A percentile compares a stretch with the other conserved stretches of the same genome.
phyloP scores from a whole-genome alignment of 92 coral and sea anemone species.

The Actinostola sp. region DNA sequence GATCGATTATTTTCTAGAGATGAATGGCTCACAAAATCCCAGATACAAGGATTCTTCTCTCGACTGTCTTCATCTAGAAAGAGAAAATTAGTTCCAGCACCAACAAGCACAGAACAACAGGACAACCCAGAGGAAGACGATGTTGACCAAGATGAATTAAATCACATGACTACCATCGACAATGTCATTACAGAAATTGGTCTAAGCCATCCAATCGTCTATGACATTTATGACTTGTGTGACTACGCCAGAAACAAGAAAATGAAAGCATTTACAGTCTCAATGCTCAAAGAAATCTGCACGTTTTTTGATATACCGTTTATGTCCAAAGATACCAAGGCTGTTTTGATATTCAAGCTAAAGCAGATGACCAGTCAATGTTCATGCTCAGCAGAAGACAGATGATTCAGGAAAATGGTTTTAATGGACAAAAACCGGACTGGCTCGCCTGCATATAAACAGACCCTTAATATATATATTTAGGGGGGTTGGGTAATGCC shows the following conservation, averaged over 20 bases:
- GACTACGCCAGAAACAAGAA: slow-evolving; percentile 10
- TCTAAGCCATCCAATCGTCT: slow-evolving; percentile 43
- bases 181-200: slow-evolving; percentile 31
- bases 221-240: slow-evolving; percentile 58
- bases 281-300: background rate
- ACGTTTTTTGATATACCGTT: background rate
- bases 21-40: slow-evolving; percentile 49
- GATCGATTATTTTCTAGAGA: slow-evolving; percentile 26
- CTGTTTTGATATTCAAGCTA: too few relatives aligned
- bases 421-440: too few relatives aligned
- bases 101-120: background rate
- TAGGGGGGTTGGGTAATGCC: too few relatives aligned
- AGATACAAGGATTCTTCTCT: slow-evolving; percentile 49
- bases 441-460: too few relatives aligned
- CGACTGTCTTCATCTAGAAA: slow-evolving; percentile 44
- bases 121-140: slow-evolving; percentile 12
- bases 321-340: background rate
- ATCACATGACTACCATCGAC: slow-evolving; percentile 2
- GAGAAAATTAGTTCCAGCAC: background rate
- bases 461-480: too few relatives aligned
- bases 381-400: too few relatives aligned
- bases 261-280: background rate
- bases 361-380: too few relatives aligned
- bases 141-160: background rate
- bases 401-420: too few relatives aligned